A percentile compares a stretch with the other conserved stretches of the same genome.
Evolutionary conservation across 2,113 vertebrate genomes (phyloP).

Genomic region (Morone saxatilis): DNA sequence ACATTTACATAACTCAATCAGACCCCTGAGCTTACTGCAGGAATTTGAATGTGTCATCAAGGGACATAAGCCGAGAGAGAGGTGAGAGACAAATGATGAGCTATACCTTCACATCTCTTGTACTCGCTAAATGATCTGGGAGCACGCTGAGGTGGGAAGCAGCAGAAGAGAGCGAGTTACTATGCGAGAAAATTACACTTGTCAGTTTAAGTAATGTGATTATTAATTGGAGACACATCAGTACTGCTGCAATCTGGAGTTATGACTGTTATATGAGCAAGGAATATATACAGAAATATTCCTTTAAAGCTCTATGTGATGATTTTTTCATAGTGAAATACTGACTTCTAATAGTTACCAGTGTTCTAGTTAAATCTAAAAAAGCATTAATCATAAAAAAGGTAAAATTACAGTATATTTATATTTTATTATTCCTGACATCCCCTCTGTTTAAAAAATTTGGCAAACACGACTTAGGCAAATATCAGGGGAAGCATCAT

Average conservation of each 20-base stretch:
- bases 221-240: constrained; percentile 6
- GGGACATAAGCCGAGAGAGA: constrained; percentile 35
- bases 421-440: background rate
- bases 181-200: constrained; percentile 9
- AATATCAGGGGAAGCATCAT: background rate
- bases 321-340: background rate
- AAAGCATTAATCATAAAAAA: background rate
- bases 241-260: background rate
- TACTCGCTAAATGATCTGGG: constrained; percentile 57
- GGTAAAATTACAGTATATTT: background rate
- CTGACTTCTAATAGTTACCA: too few relatives aligned
- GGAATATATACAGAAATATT: background rate
- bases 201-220: constrained; percentile 21
- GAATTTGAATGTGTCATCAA: background rate
- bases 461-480: background rate
- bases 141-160: constrained; percentile 21
- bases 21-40: background rate
- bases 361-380: too few relatives aligned
- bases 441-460: background rate
- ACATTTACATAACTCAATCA: constrained; percentile 1
- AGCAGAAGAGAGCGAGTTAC: background rate
- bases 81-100: constrained; percentile 31
- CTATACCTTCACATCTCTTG: constrained; percentile 40
- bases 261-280: background rate
- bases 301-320: background rate